These are phyloP conservation scores for Mobula hypostoma DNA, from an alignment of 2,113 vertebrate species.

Conservation along the genomic window DNA sequence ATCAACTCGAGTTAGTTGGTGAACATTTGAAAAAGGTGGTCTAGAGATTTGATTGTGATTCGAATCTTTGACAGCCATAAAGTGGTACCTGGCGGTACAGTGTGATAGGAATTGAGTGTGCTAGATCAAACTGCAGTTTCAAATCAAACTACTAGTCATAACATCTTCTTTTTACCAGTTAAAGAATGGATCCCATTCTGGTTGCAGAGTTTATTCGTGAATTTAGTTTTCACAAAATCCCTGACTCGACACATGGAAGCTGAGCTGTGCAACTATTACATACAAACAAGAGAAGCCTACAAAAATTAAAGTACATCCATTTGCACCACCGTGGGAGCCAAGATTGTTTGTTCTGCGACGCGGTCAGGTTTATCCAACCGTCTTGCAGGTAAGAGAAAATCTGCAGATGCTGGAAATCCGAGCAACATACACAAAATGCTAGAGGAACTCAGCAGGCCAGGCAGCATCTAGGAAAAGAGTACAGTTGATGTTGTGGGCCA, in stretches of 20 bases:
- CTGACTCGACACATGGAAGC: not conserved
- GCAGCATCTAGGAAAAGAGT: too few relatives aligned
- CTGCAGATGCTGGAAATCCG: too few relatives aligned
- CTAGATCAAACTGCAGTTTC: not conserved
- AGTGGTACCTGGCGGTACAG: not conserved
- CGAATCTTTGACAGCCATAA: not conserved
- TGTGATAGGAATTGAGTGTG: not conserved
- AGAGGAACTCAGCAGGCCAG: too few relatives aligned
- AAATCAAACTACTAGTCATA: not conserved
- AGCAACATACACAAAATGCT: too few relatives aligned
- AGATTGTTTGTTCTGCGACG: too few relatives aligned
- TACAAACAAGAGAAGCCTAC: too few relatives aligned
- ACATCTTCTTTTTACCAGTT: not conserved
- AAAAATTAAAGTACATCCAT: too few relatives aligned
- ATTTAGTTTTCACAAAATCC: not conserved
- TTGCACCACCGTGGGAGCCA: too few relatives aligned
- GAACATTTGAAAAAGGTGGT: not conserved
- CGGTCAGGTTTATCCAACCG: too few relatives aligned
- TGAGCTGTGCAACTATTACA: too few relatives aligned
- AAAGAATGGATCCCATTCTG: not conserved
- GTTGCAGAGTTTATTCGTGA: not conserved
- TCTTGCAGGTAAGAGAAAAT: too few relatives aligned
- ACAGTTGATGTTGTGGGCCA: too few relatives aligned
- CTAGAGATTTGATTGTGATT: not conserved
- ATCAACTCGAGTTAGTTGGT: not conserved